Percentiles rank a stretch among this genome's conserved stretches.
These are phyloP conservation scores for Epistrophella euchroma DNA, from an alignment of 2,888 invertebrate species.

Conservation along the genomic window DNA sequence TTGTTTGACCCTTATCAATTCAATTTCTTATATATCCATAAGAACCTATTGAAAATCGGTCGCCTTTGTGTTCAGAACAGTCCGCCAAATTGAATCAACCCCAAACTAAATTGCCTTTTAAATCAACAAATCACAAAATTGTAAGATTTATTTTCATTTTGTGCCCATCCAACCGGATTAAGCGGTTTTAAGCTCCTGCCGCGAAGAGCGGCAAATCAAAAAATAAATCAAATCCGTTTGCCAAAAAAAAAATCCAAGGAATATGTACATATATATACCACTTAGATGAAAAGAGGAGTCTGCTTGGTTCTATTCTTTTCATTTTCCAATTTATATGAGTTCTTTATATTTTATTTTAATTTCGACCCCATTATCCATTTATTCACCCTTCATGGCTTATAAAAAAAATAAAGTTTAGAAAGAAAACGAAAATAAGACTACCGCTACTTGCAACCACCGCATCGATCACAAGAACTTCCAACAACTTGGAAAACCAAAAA, in stretches of 20 bases:
- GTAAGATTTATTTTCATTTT: conserved; percentile 36
- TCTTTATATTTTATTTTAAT: conserved; percentile 67
- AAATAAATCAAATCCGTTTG: conserved; percentile 50
- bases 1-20: neutral
- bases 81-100: conserved; percentile 28
- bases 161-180: conserved; percentile 35
- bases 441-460: neutral
- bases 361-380: conserved; percentile 53
- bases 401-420: conserved; percentile 58
- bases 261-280: conserved; percentile 7
- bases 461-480: conserved; percentile 2
- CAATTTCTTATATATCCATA: neutral
- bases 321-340: conserved; percentile 56
- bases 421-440: conserved; percentile 47
- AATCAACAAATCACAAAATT: conserved; percentile 44
- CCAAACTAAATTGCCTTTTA: conserved; percentile 49
- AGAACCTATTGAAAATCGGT: neutral
- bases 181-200: conserved; percentile 27
- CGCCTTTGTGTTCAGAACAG: neutral
- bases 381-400: conserved; percentile 56
- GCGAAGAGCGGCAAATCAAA: conserved; percentile 59
- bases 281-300: neutral
- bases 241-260: conserved; percentile 7
- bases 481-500: conserved; percentile 1
- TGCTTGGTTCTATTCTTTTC: conserved; percentile 45